phyloP scores from a whole-genome alignment of 2,888 invertebrate genomes.

The Tiphia femorata region DNA sequence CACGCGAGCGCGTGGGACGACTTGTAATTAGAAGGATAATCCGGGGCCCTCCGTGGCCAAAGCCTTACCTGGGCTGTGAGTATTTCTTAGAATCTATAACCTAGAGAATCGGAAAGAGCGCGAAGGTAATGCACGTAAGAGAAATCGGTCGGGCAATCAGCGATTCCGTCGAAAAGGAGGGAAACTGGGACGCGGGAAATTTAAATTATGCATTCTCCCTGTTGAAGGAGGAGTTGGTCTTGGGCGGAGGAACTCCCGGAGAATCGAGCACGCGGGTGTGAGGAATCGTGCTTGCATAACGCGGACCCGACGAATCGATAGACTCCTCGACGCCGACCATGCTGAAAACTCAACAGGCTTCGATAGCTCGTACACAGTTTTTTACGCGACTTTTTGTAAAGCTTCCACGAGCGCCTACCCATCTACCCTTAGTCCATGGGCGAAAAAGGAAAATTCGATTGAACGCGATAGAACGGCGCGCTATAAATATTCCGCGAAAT shows the following conservation, averaged over 20 bases:
- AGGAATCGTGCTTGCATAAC: conserved; percentile 40
- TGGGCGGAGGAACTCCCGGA: conserved; percentile 17
- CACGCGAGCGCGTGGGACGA: no score
- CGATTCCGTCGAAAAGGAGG: conserved; percentile 37
- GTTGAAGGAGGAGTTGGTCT: conserved; percentile 35
- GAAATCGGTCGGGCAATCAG: conserved; percentile 54
- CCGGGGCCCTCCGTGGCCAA: no score
- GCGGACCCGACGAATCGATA: conserved; percentile 12
- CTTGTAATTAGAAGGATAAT: no score
- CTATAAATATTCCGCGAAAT: no score
- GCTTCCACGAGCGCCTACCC: no score
- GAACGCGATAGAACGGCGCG: no score
- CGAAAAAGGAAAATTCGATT: no score
- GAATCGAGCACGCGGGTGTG: conserved; percentile 26
- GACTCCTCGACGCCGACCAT: not conserved
- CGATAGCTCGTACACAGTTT: conserved; percentile 13
- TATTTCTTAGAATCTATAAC: no score
- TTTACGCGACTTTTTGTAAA: no score
- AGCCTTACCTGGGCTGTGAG: no score
- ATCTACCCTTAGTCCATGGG: no score
- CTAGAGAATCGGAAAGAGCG: no score
- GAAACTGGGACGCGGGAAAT: conserved; percentile 57
- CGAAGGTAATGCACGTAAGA: conserved; percentile 45
- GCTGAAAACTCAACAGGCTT: conserved; percentile 10
- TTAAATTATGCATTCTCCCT: conserved; percentile 58